phyloP scores from a whole-genome alignment of 2,888 invertebrate species.

The Calameuta idolon region DNA sequence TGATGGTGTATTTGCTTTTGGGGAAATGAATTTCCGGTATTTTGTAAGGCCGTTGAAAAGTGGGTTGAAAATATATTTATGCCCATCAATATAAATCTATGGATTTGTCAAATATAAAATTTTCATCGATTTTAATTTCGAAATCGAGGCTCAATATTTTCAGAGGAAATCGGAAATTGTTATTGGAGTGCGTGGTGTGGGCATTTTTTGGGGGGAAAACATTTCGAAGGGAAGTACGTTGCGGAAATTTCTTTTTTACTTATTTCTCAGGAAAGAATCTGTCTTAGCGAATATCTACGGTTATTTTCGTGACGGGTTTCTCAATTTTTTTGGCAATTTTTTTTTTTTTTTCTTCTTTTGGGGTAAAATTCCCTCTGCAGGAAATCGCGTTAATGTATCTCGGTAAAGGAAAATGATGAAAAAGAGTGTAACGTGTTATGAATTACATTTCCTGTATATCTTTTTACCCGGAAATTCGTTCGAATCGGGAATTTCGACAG shows the following conservation, averaged over 20 bases:
- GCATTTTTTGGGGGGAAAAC: accelerated
- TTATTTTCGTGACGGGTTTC: background rate
- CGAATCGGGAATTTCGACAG: background rate
- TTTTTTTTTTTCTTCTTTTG: no score
- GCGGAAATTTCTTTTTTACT: background rate
- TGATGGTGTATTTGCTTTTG: background rate
- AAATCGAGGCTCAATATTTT: background rate
- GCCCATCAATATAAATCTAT: no score
- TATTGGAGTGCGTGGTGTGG: background rate
- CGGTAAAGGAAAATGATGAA: background rate
- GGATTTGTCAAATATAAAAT: no score
- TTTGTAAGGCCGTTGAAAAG: accelerated
- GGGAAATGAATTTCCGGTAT: no score
- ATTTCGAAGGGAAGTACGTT: background rate
- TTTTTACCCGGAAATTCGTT: background rate
- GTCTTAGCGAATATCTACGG: background rate
- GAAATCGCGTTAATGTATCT: no score
- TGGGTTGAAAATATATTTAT: no score
- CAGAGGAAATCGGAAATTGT: no score
- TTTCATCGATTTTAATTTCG: no score
- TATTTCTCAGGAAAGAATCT: background rate
- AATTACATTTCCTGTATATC: background rate
- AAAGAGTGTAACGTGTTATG: background rate
- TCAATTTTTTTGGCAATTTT: no score
- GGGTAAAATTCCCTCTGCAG: background rate